Percentiles rank a stretch among this genome's conserved stretches.
phyloP scores from a whole-genome alignment of 2,113 vertebrate genomes.

The cat (Felis catus) region F.catus_Fca126_mat1.0 CM031416.1:87661501-87662000 shows the following conservation, averaged over 20 bases:
- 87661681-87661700: background rate
- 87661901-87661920: conserved; percentile 55
- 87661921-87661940: conserved; percentile 49
- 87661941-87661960: conserved; percentile 43
- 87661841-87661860: conserved; percentile 75
- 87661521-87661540: background rate
- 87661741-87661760: background rate
- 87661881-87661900: conserved; percentile 17
- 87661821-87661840: conserved; percentile 88
- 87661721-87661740: background rate
- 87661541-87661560: background rate
- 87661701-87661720: background rate
- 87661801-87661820: conserved; percentile 74
- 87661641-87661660: background rate
- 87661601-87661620: background rate
- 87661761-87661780: background rate
- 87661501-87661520: background rate
- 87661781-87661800: conserved; percentile 22
- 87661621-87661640: conserved; percentile 10
- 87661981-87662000: conserved; percentile 22
- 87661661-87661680: background rate
- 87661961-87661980: conserved; percentile 48
- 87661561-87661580: background rate
- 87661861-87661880: conserved; percentile 9
- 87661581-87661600: background rate